Evolutionary conservation across 2,113 vertebrate species (phyloP), one percentile per base, ranked within the genome.

Genomic region (Otis tarda): DNA sequence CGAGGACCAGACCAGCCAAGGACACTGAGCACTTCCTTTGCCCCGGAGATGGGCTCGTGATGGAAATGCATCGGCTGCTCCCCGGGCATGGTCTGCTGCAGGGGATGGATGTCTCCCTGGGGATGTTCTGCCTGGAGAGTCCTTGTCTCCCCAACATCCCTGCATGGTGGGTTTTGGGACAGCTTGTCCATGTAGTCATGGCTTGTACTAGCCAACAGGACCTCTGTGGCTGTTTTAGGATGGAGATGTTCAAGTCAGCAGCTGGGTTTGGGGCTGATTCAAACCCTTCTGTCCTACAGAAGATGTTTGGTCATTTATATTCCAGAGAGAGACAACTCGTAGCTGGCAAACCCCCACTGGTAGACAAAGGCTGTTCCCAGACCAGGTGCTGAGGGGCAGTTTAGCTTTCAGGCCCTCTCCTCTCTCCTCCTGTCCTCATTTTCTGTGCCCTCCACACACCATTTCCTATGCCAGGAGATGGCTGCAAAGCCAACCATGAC

Each of bases 41-140:
- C 35, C 45, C 88, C 2, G 2, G 79, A n/a, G 83, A 30, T 76
- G 45, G 57, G 37, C 61, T 89, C 6, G 0, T 35, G 77, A 12
- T 41, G 64, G 60, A 67, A 70, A 64, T 0, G 0, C 0, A 0
- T 2, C 1, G 0, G 31, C 69, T 70, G 64, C 47, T 69, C 37
- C 39, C 55, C 3, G 3, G 50, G 59, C 22, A 17, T 2, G 1
- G 52, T 33, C 19, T 52, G 35, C 21, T 68, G 75, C 3, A 4
- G 79, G 55, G 57, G 31, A 12, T 1, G 5, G 43, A 6, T 45
- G 50, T 37, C 30, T 84, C 23, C 50, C 27, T 2, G 11, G 30
- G 39, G 49, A 2, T 35, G 13, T 59, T 55, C 78, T 59, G 28
- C 59, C 49, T 39, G 35, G 17, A 10, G 13, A 25, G 30, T 35